Conservation (phyloP, 2,797 vertebrate species). For the Tarsius wallacei region DNA sequence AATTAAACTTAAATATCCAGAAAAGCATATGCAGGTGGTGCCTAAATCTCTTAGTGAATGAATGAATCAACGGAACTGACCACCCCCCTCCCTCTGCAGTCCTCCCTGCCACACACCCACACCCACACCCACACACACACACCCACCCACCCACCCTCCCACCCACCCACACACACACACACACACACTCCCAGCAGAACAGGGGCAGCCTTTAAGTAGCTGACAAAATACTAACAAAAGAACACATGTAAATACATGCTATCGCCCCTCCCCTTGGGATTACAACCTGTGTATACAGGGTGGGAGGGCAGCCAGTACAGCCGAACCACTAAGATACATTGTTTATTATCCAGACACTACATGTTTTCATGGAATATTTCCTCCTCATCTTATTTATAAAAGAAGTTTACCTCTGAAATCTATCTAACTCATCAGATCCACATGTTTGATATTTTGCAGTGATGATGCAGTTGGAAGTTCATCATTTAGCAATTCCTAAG, state of each 20-base stretch:
- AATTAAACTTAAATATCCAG: slow-evolving; percentile 90
- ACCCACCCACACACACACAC: neutral
- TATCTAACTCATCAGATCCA: slow-evolving; percentile 76
- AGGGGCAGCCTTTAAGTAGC: slow-evolving; percentile 89
- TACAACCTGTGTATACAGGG: slow-evolving; percentile 94
- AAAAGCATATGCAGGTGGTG: slow-evolving; percentile 87
- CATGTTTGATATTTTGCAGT: slow-evolving; percentile 71
- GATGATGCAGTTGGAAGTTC: slow-evolving; percentile 8
- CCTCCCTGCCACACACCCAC: neutral
- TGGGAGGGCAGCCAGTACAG: slow-evolving; percentile 90
- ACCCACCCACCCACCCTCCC: neutral
- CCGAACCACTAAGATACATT: slow-evolving; percentile 89
- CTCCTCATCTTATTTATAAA: slow-evolving; percentile 84
- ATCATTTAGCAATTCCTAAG: neutral
- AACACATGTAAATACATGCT: slow-evolving; percentile 96
- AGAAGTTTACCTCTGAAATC: slow-evolving; percentile 86
- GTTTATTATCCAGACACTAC: slow-evolving; percentile 89
- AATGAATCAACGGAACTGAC: slow-evolving; percentile 80
- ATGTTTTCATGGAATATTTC: slow-evolving; percentile 86
- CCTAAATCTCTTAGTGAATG: slow-evolving; percentile 79
- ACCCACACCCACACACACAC: neutral
- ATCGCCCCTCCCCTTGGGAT: slow-evolving; percentile 94
- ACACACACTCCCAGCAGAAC: slow-evolving; percentile 84
- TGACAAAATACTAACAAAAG: slow-evolving; percentile 94
- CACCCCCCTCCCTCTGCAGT: neutral